These are phyloP conservation scores for Carlito syrichta DNA, from an alignment of 2,113 vertebrate genomes.

Conservation along the genomic window DNA sequence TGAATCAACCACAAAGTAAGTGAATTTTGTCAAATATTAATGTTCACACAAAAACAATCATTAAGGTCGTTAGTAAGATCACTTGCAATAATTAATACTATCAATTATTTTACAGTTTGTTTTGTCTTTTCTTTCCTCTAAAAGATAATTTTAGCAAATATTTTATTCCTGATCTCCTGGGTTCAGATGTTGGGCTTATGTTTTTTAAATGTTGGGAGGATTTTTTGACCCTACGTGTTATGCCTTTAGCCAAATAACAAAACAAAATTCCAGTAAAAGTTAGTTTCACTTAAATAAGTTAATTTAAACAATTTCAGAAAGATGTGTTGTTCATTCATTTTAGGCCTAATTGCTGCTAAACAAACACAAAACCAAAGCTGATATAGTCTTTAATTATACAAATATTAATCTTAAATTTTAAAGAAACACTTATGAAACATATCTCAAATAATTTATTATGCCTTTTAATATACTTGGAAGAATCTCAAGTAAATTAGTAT, in stretches of 20 bases:
- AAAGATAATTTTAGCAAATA: not conserved
- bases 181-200: not conserved
- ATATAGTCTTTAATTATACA: not conserved
- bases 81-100: not conserved
- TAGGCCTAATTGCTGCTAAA: not conserved
- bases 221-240: not conserved
- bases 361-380: too few species aligned
- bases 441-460: not conserved
- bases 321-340: not conserved
- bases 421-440: not conserved
- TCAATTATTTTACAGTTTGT: not conserved
- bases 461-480: not conserved
- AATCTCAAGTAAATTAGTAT: not conserved
- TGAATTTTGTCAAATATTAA: conserved; percentile 51
- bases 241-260: not conserved
- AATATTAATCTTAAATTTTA: not conserved
- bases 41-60: not conserved
- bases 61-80: conserved; percentile 36
- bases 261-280: not conserved
- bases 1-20: conserved; percentile 42
- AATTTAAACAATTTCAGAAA: not conserved
- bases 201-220: not conserved
- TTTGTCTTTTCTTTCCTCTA: not conserved
- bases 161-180: not conserved
- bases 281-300: not conserved